A percentile compares a stretch with the other conserved stretches of the same genome.
Conservation (phyloP, 2,797 vertebrate genomes). For the Pogonophryne albipinna region DNA sequence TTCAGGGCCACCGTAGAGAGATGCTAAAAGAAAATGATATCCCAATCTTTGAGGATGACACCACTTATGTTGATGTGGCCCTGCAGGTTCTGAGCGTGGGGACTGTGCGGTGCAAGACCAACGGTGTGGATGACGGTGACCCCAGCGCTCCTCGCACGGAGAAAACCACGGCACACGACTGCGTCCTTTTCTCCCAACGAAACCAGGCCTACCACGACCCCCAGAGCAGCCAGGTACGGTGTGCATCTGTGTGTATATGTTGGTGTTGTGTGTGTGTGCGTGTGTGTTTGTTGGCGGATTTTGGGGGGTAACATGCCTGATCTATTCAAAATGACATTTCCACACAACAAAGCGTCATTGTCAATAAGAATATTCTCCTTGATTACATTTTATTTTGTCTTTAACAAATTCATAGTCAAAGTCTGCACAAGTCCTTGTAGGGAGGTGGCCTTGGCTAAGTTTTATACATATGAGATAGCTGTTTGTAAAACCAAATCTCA, state of each 20-base stretch:
- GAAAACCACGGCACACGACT: slow-evolving; percentile 89
- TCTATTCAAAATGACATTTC: no score
- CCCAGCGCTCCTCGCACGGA: slow-evolving; percentile 85
- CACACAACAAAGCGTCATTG: no score
- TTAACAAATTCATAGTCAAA: no score
- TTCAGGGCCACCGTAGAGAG: no score
- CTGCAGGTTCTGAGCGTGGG: slow-evolving; percentile 73
- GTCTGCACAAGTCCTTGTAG: no score
- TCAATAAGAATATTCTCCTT: no score
- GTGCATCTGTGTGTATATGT: neutral
- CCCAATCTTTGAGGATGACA: neutral
- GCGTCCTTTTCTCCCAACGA: slow-evolving; percentile 77
- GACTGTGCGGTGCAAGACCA: slow-evolving; percentile 74
- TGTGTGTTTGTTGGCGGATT: neutral
- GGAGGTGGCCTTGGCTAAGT: no score
- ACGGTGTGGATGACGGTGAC: slow-evolving; percentile 86
- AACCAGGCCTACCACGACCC: slow-evolving; percentile 64
- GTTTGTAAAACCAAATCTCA: no score
- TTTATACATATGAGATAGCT: no score
- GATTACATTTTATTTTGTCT: no score
- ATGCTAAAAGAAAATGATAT: neutral
- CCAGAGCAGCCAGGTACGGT: slow-evolving; percentile 73
- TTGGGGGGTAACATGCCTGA: neutral
- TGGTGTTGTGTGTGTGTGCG: neutral
- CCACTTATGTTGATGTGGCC: neutral